Evolutionary conservation across 2,113 vertebrate genomes (phyloP), one percentile per base, ranked within the genome.

Genomic region (Solenodon paradoxus): DNA sequence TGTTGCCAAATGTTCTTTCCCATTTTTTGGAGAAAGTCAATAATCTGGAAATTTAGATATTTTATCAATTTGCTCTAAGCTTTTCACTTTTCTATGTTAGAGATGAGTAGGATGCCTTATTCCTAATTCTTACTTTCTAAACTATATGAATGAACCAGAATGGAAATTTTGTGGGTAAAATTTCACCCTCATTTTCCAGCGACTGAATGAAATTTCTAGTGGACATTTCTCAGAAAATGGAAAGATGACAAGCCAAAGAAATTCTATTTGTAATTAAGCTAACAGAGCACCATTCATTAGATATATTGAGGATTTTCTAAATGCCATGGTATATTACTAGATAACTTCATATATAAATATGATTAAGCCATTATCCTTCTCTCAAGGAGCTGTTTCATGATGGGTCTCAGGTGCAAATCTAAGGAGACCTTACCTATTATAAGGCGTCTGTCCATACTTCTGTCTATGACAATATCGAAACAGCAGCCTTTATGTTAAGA

Each of bases 21-120:
- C 59, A 42, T 77, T 81, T 86, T 93, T 75, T 32, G 77, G 35
- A 95, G 74, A 90, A 95, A 82, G 66, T 13, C 16, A 26, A 38
- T 11, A 81, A 81, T 75, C 68, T 89, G 42, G 63, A 81, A 72
- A 45, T 80, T 95, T 35, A 85, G 47, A 64, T 85, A 72, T 57
- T 86, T 93, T 86, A 32, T 86, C 20, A 80, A n/a, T 69, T 12
- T 68, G 64, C 42, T 75, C 59, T 74, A 55, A 90, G 57, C 24
- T 85, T 71, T 94, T 40, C 69, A 66, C 24, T 91, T 91, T 40
- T 63, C 5, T 7, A 78, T 49, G 45, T 66, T 35, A 87, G 45
- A 71, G 47, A 90, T 24, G 2, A 9, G 42, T 53, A 28, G 63
- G 32, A 77, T 77, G 10, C 38, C 66, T 77, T 78, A 55, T n/a